Conservation (phyloP, 1,140 invertebrate genomes). For the Drosophila burlai region DNA sequence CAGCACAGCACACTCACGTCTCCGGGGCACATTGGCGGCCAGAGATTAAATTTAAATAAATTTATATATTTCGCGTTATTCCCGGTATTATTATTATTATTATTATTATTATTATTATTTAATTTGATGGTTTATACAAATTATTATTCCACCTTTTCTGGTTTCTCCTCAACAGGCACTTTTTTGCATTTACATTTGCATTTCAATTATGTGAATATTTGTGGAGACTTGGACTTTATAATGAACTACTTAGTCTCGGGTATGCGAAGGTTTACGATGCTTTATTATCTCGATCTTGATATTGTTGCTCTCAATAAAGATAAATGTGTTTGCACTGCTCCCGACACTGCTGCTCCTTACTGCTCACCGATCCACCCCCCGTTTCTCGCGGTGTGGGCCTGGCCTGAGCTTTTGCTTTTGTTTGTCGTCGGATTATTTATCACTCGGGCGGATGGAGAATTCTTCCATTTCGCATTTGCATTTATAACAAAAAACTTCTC, state of each 20-base stretch:
- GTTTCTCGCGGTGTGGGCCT: conserved; percentile 39
- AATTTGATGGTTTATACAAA: conserved; percentile 31
- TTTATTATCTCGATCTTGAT: conserved; percentile 65
- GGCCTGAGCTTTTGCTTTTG: conserved; percentile 26
- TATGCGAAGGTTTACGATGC: conserved; percentile 53
- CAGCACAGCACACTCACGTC: conserved; percentile 24
- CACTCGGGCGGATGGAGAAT: conserved; percentile 59
- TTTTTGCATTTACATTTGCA: conserved; percentile 58
- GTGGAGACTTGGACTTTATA: conserved; percentile 36
- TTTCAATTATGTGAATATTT: conserved; percentile 46
- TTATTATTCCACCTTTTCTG: conserved; percentile 13
- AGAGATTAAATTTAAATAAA: conserved; percentile 50
- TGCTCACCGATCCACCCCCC: not conserved
- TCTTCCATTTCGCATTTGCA: conserved; percentile 71
- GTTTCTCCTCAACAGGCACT: conserved; percentile 39
- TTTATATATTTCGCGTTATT: conserved; percentile 22
- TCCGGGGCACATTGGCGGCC: conserved; percentile 45
- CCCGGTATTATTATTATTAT: conserved; percentile 8
- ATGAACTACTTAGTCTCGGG: conserved; percentile 49
- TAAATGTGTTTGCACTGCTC: conserved; percentile 67
- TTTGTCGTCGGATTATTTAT: conserved; percentile 61
- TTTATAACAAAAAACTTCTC: conserved; percentile 60
- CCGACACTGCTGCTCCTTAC: conserved; percentile 4
- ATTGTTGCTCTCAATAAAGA: conserved; percentile 67
- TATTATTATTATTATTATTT: conserved; percentile 39